Base-by-base conservation (phyloP, 2,888 invertebrate species). In the Liopterus haemorrhoidalis region DNA sequence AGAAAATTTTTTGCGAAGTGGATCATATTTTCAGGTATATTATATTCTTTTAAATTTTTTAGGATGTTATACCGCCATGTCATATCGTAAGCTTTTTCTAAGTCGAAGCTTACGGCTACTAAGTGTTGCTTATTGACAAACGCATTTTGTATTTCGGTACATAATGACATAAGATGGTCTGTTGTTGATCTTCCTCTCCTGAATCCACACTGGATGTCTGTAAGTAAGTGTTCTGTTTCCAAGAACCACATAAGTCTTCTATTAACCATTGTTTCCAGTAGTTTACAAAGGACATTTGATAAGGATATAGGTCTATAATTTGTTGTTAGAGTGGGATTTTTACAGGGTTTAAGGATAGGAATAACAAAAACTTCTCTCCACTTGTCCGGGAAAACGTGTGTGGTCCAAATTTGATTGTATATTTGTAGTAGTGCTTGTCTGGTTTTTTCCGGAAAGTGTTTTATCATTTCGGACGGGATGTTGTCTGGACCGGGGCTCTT, bases 221-320 rank as follows among this genome's bases (percentile, higher is more conserved):
- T 14, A 6, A 41, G 6, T 5, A 22, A n/a, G 2, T 19, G 8
- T 0, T 22, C 18, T 1, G 16, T 8, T 22, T 41, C 41, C 3
- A 28, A 5, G 28, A 20, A 30, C 25, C 19, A 36, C 4, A 15
- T 14, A 3, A 46, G 30, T 21, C 41, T 18, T n/a, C 19, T n/a
- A 14, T 22, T 36, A 4, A 46, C 14, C 21, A 46, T 41, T 15
- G 12, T 35, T 14, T 46, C 41, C n/a, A 39, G 22, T 3, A 36
- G n/a, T 11, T 41, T 36, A 4, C 31, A n/a, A n/a, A 36, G 11
- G 5, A 25, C 22, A 21, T 25, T 20, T 1, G 46, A 20, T 2
- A 46, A 4, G 1, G 46, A 33, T 2, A 46, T 35, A 1, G 46
- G 46, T 20, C 46, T n/a, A 21, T 40, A 40, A n/a, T 24, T 30